Percentiles rank a stretch among this genome's conserved stretches.
phyloP scores from a whole-genome alignment of 2,113 vertebrate genomes.

The Cricetomys ansorgei region DNA sequence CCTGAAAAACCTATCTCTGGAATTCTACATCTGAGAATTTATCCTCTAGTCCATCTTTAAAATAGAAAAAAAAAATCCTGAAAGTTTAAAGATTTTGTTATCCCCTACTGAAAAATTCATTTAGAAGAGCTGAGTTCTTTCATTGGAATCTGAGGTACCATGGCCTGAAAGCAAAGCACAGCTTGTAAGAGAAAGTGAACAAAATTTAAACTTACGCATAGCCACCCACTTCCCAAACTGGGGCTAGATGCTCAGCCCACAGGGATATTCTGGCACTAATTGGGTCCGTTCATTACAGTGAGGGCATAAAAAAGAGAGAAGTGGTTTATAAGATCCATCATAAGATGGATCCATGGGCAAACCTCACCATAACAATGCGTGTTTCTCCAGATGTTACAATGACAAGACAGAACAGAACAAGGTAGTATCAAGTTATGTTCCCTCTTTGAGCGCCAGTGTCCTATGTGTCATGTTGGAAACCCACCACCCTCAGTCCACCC shows the following conservation, averaged over 20 bases:
- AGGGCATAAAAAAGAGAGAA: constrained; percentile 21
- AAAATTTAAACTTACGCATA: not conserved
- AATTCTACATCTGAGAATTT: not conserved
- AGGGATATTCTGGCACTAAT: not conserved
- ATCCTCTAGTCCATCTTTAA: not conserved
- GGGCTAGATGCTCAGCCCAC: not conserved
- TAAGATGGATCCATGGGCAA: not conserved
- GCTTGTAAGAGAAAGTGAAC: not conserved
- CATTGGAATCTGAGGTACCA: not conserved
- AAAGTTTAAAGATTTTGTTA: not conserved
- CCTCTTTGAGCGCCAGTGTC: not conserved
- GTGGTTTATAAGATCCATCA: not conserved
- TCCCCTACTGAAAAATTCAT: not conserved
- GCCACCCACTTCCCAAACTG: not conserved
- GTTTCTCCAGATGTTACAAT: not conserved
- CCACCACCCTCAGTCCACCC: not conserved
- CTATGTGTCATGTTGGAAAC: not conserved
- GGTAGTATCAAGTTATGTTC: not conserved
- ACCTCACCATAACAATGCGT: not conserved
- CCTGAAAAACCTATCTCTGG: not conserved
- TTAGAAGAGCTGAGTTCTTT: constrained; percentile 39
- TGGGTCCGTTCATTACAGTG: not conserved
- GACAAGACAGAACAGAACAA: not conserved
- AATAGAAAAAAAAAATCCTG: not conserved
- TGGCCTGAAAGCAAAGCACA: not conserved